phyloP scores from a whole-genome alignment of 2,113 vertebrate genomes.

The Podarcis raffonei region DNA sequence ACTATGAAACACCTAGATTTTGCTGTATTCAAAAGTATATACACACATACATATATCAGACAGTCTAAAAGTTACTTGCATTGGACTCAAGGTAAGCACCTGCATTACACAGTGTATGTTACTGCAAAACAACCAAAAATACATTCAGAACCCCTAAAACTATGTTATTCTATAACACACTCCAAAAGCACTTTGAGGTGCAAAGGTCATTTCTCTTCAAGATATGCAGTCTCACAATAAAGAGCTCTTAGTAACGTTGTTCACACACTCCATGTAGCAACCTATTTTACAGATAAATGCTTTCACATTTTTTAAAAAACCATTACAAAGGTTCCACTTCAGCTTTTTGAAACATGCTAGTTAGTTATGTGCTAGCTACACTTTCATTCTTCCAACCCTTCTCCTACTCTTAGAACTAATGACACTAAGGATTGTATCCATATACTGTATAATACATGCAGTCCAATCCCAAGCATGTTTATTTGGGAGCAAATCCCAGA shows the following conservation, averaged over 20 bases:
- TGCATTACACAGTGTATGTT: slow-evolving; percentile 74
- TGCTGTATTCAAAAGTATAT: slow-evolving; percentile 71
- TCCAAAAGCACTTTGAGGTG: slow-evolving; percentile 71
- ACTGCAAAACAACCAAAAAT: slow-evolving; percentile 76
- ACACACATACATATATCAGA: slow-evolving; percentile 73
- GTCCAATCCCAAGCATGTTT: neutral
- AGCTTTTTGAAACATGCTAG: slow-evolving; percentile 61
- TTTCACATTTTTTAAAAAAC: slow-evolving; percentile 63
- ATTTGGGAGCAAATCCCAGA: neutral
- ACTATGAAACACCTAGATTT: slow-evolving; percentile 64
- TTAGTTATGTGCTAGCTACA: slow-evolving; percentile 55
- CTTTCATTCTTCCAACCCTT: slow-evolving; percentile 30
- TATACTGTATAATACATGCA: neutral
- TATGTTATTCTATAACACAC: slow-evolving; percentile 59
- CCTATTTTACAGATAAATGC: slow-evolving; percentile 66
- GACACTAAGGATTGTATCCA: slow-evolving; percentile 28
- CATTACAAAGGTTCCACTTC: slow-evolving; percentile 67
- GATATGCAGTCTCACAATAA: slow-evolving; percentile 4
- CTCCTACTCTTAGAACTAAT: slow-evolving; percentile 56
- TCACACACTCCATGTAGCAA: slow-evolving; percentile 50
- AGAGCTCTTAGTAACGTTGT: slow-evolving; percentile 40
- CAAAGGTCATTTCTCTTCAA: slow-evolving; percentile 53
- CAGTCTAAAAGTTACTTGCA: slow-evolving; percentile 67
- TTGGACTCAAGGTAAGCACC: slow-evolving; percentile 78
- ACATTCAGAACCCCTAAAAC: slow-evolving; percentile 73